Evolutionary conservation across 2,888 invertebrate genomes (phyloP).

Genomic region (Sisyra terminalis): DNA sequence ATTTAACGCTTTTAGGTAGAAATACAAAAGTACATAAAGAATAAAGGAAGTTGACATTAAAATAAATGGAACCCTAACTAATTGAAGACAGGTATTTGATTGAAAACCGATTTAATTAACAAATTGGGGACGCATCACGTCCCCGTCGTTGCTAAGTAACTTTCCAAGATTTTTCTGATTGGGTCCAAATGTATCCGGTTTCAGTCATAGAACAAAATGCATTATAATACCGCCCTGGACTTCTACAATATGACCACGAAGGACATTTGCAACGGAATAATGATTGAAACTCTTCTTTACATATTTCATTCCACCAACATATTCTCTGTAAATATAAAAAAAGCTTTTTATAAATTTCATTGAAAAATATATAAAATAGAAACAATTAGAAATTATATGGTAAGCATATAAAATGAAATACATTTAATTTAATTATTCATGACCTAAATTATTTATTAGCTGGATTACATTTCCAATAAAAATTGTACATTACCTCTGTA

Average conservation of each 20-base stretch:
- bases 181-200: slow-evolving; percentile 82
- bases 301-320: slow-evolving; percentile 89
- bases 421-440: background rate
- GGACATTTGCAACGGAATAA: slow-evolving; percentile 79
- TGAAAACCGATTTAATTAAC: slow-evolving; percentile 1
- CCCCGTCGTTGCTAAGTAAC: slow-evolving; percentile 15
- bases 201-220: slow-evolving; percentile 82
- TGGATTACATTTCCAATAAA: too few relatives aligned
- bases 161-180: slow-evolving; percentile 38
- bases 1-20: too few relatives aligned
- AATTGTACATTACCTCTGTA: slow-evolving; percentile 47
- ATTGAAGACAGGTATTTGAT: too few relatives aligned
- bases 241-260: slow-evolving; percentile 74
- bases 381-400: background rate
- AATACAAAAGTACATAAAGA: too few relatives aligned
- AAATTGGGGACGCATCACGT: slow-evolving; percentile 8
- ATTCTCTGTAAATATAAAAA: slow-evolving; percentile 45
- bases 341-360: background rate
- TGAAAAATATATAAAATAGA: background rate
- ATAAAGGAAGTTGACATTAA: too few relatives aligned
- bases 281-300: slow-evolving; percentile 81
- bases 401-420: slow-evolving; percentile 2
- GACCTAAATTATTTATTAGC: too few relatives aligned
- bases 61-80: too few relatives aligned
- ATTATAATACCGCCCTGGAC: slow-evolving; percentile 77